Conservation (phyloP, 1,140 invertebrate genomes). For the Leptinotarsa undecemlineata region DNA sequence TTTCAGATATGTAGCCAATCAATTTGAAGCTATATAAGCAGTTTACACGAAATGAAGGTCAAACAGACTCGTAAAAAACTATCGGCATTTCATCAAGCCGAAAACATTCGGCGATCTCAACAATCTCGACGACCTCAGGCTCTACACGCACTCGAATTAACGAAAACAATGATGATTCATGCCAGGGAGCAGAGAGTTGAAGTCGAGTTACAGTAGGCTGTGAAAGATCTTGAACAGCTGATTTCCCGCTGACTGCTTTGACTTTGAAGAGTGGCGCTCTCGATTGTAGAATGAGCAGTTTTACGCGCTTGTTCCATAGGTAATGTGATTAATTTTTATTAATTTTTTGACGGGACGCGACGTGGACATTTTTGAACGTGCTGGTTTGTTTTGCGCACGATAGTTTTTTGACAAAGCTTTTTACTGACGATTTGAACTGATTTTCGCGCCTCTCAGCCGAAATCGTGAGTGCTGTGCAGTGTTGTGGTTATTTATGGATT, state of each 20-base stretch:
- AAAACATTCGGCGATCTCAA: background rate
- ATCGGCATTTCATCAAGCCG: slow-evolving; percentile 1
- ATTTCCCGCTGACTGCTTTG: slow-evolving; percentile 3
- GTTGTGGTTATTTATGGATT: too few relatives aligned
- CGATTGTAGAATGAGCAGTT: slow-evolving; percentile 2
- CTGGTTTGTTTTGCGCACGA: background rate
- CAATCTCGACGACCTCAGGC: background rate
- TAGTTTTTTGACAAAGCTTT: background rate
- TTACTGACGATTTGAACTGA: background rate
- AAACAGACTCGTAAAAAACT: background rate
- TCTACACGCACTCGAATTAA: slow-evolving; percentile 2
- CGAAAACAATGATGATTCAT: slow-evolving; percentile 3
- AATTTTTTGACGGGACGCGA: background rate
- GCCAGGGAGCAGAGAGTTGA: background rate
- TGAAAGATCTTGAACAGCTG: background rate
- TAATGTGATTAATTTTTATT: background rate
- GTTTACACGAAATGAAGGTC: background rate
- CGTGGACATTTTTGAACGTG: background rate
- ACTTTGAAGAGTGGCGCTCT: slow-evolving; percentile 5
- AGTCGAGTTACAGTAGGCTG: background rate
- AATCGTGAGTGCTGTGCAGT: too few relatives aligned
- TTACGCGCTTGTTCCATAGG: background rate
- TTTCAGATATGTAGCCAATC: too few relatives aligned
- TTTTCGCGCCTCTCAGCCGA: too few relatives aligned
- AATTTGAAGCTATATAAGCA: background rate